A percentile compares a stretch with the other conserved stretches of the same genome.
Evolutionary conservation across 2,888 invertebrate species (phyloP).

Genomic region (Craniophora ligustri): DNA sequence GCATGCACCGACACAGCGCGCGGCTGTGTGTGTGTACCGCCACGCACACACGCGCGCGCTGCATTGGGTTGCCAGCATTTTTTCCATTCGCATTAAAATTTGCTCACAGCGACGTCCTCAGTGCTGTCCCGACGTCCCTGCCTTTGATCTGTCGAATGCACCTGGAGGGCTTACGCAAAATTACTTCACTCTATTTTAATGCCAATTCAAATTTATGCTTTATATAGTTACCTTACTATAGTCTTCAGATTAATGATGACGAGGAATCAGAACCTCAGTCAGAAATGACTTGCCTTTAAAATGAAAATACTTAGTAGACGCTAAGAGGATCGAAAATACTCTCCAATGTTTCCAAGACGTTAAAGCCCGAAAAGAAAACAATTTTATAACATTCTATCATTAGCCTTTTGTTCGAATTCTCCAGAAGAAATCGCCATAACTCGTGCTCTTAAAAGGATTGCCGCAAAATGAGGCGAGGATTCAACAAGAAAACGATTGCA

Average conservation of each 20-base stretch:
- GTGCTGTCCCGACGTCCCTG: conserved; percentile 62
- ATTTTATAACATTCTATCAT: conserved; percentile 74
- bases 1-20: conserved; percentile 84
- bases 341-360: conserved; percentile 43
- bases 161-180: conserved; percentile 73
- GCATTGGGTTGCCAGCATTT: conserved; percentile 80
- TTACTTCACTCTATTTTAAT: conserved; percentile 25
- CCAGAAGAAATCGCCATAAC: conserved; percentile 71
- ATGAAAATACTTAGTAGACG: conserved; percentile 41
- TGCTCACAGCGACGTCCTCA: conserved; percentile 65
- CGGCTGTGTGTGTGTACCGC: conserved; percentile 65
- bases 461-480: conserved; percentile 69
- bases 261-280: conserved; percentile 6
- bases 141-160: conserved; percentile 78
- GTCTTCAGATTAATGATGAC: conserved; percentile 10
- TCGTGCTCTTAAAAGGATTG: conserved; percentile 77
- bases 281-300: conserved; percentile 22
- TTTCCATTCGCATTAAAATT: conserved; percentile 81
- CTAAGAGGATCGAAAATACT: conserved; percentile 48
- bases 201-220: conserved; percentile 20
- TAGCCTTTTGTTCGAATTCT: conserved; percentile 72
- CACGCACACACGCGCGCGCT: conserved; percentile 71
- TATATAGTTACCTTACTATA: not conserved
- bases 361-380: conserved; percentile 62
- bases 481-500: conserved; percentile 65